A percentile compares a stretch with the other conserved stretches of the same genome.
Evolutionary conservation across 2,113 vertebrate species (phyloP).

Genomic region (Galeopterus variegatus): DNA sequence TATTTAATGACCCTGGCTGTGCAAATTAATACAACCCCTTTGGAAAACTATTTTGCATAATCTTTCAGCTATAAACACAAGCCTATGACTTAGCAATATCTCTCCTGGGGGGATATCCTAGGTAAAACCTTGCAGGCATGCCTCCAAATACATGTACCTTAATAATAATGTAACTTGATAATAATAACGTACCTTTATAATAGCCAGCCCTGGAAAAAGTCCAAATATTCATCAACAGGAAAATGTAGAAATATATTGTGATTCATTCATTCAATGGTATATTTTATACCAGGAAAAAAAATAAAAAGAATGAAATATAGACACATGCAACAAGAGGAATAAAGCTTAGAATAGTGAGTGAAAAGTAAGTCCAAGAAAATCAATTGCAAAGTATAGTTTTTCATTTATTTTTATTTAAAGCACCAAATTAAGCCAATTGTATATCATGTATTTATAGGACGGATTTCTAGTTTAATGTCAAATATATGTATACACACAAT

Average conservation of each 20-base stretch:
- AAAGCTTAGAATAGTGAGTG: not conserved
- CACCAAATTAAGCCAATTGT: not conserved
- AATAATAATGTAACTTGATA: no score
- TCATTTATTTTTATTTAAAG: not conserved
- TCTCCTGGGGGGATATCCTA: not conserved
- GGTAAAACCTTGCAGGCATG: no score
- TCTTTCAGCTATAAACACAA: not conserved
- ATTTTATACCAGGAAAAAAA: no score
- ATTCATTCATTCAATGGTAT: not conserved
- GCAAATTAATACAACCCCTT: not conserved
- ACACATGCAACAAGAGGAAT: not conserved
- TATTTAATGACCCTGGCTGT: fast-evolving
- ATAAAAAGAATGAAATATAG: not conserved
- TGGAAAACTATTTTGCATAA: not conserved
- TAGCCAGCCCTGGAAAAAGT: not conserved
- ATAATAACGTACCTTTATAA: no score
- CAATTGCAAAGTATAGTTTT: no score
- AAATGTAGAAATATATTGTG: not conserved
- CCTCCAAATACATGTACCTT: not conserved
- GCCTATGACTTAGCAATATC: fast-evolving
- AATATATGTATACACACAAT: fast-evolving
- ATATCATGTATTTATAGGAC: not conserved
- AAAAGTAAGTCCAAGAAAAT: not conserved
- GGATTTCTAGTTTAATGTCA: no score
- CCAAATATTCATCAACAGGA: not conserved